Evolutionary conservation across 2,113 vertebrate genomes (phyloP), one percentile per base, ranked within the genome.

Genomic region (Forbesichthys papilliferus): DNA sequence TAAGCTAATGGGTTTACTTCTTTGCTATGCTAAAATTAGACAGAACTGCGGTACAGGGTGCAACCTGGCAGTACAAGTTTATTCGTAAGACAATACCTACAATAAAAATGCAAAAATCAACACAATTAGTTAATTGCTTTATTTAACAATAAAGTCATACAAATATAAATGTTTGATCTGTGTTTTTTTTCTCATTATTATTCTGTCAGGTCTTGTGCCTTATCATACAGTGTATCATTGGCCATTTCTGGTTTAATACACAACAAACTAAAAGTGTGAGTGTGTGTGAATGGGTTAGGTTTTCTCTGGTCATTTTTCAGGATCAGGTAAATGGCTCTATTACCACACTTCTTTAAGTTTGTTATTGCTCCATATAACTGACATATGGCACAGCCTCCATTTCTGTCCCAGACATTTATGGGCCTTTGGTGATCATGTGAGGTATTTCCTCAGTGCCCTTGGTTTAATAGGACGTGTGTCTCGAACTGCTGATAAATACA

Each of bases 361-460:
- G 88, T 93, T 92, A 93, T 92, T 88, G 89, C 83, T 78, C 89
- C 90, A 92, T 93, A 92, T 92, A 91, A 90, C 89, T 93, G 92
- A 93, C 92, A 89, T 91, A 91, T 81, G 87, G 90, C 90, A 69
- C 82, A 79, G 90, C 83, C 87, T 90, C 91, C 86, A 90, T 91
- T 93, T 92, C 87, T 82, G 89, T 89, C 88, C 74, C 73, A 51
- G 91, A 92, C 91, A 91, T 90, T 93, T 93, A 93, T 92, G 90
- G 88, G 89, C 81, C 88, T 79, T 81, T 59, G 77, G 86, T 87
- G 91, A 91, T 92, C 83, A 90, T 89, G 87, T 92, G 88, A 92
- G 85, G 86, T 87, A 93, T 93, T 84, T 88, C 87, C 89, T 83
- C 68, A 69, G 83, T 92, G 92, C 89, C 92, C 92, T 93, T 93